phyloP scores from a whole-genome alignment of 2,113 vertebrate genomes.

The Mastomys natalensis region DNA sequence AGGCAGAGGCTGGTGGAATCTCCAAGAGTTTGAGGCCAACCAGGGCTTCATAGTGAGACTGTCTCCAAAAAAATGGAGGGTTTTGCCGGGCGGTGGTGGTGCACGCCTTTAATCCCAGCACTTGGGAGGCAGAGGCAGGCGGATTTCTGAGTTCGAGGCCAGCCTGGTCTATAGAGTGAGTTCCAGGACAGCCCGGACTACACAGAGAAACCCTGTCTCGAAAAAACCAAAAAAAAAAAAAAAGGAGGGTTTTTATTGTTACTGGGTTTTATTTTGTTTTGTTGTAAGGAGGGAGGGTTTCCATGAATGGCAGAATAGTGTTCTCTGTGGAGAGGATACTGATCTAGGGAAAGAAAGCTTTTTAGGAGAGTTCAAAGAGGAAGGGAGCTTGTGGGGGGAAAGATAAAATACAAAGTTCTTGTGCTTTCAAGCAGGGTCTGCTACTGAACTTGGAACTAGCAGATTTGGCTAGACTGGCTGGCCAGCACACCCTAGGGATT shows the following conservation, averaged over 20 bases:
- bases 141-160: too few relatives aligned
- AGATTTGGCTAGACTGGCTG: background rate
- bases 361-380: background rate
- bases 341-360: background rate
- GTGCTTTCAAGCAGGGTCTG: background rate
- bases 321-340: background rate
- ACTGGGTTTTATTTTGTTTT: background rate
- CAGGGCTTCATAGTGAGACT: background rate
- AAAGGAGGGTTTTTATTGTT: background rate
- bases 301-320: background rate
- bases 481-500: background rate
- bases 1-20: background rate
- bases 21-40: background rate
- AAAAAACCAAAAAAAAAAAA: too few relatives aligned
- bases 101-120: too few relatives aligned
- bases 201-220: too few relatives aligned
- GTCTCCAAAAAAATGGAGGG: background rate
- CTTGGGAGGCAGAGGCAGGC: too few relatives aligned
- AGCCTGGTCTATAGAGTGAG: too few relatives aligned
- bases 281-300: background rate
- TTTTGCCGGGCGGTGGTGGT: too few relatives aligned
- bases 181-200: too few relatives aligned
- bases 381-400: background rate
- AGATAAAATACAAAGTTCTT: constrained; percentile 26
- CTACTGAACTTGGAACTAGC: background rate